Evolutionary conservation across 2,888 invertebrate species (phyloP).

Genomic region (Adelphocoris suturalis): DNA sequence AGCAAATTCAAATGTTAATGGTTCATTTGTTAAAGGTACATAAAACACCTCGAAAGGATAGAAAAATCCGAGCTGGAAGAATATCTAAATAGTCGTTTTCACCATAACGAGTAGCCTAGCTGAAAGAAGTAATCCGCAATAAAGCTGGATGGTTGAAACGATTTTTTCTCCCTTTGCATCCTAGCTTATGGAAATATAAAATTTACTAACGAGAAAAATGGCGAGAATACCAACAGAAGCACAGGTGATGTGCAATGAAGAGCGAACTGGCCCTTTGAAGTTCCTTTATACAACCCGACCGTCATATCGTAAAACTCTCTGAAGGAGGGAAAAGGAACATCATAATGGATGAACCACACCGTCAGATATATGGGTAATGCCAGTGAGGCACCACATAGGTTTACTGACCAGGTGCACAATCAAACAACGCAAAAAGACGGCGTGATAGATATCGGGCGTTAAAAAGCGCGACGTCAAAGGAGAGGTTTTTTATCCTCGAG

Average conservation of each 20-base stretch:
- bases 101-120: conserved; percentile 4
- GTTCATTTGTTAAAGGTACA: too few relatives aligned
- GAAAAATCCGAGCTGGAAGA: neutral
- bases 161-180: neutral
- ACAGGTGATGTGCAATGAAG: conserved; percentile 21
- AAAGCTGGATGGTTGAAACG: neutral
- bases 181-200: neutral
- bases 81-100: neutral
- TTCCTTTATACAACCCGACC: neutral
- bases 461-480: conserved; percentile 51
- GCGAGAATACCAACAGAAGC: neutral
- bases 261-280: conserved; percentile 6
- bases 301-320: conserved; percentile 26
- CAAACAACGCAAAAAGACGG: conserved; percentile 28
- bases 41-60: too few relatives aligned
- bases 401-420: conserved; percentile 35
- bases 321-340: neutral
- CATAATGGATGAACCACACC: conserved; percentile 25
- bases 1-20: too few relatives aligned
- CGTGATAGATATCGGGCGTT: conserved; percentile 28
- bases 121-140: neutral
- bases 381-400: conserved; percentile 25
- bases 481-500: neutral
- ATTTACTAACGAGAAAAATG: neutral
- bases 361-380: conserved; percentile 11